phyloP scores from a whole-genome alignment of 1,140 invertebrate genomes.

The Drosophila biarmipes region DNA sequence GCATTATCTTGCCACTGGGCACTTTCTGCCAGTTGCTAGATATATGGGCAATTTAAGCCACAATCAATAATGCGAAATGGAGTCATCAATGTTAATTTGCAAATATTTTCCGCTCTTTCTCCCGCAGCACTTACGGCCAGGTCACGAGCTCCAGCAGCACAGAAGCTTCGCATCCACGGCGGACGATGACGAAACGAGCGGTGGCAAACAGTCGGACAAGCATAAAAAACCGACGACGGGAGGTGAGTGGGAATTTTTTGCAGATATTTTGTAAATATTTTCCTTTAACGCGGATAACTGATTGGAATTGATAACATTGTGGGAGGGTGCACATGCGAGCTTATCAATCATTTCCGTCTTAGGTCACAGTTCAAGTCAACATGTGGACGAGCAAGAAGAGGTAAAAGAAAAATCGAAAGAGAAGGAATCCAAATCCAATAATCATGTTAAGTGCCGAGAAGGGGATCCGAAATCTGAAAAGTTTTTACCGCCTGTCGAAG shows the following conservation, averaged over 20 bases:
- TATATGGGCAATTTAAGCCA: conserved; percentile 53
- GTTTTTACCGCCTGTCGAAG: not conserved
- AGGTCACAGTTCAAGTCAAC: conserved; percentile 11
- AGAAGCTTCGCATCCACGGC: conserved; percentile 58
- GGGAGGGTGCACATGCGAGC: not conserved
- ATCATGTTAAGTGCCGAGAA: not conserved
- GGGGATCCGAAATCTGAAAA: too few relatives aligned
- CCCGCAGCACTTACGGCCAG: conserved; percentile 34
- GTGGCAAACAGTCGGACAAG: conserved; percentile 46
- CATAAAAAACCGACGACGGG: conserved; percentile 52
- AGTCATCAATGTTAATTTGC: conserved; percentile 75
- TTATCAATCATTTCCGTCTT: conserved; percentile 24
- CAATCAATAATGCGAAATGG: conserved; percentile 69
- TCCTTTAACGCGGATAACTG: conserved; percentile 51
- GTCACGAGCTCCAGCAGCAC: conserved; percentile 59
- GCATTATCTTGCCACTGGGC: conserved; percentile 21
- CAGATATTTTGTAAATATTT: conserved; percentile 61
- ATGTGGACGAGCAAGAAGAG: not conserved
- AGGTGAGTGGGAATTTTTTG: conserved; percentile 44
- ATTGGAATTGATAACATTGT: conserved; percentile 19
- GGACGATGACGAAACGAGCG: conserved; percentile 41
- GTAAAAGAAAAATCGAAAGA: not conserved
- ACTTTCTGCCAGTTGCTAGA: conserved; percentile 36
- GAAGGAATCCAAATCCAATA: not conserved
- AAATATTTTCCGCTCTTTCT: conserved; percentile 29